Conservation (phyloP, 2,797 vertebrate genomes). For the Chrosomus eos region DNA sequence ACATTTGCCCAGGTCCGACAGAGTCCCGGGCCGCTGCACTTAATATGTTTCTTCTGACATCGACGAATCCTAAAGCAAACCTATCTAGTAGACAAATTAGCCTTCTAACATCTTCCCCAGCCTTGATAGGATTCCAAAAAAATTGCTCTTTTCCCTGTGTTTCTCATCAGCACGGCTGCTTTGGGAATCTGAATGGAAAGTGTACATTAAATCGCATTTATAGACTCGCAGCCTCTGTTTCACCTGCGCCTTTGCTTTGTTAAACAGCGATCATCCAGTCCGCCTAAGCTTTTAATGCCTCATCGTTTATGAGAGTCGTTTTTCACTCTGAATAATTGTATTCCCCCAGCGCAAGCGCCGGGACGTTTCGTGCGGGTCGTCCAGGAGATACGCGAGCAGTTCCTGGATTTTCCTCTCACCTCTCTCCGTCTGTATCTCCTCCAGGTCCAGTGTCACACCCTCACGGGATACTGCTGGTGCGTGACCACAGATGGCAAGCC, state of each 20-base stretch:
- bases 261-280: conserved; percentile 39
- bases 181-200: conserved; percentile 42
- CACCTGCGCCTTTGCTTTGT: conserved; percentile 40
- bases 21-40: not conserved
- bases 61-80: not conserved
- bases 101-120: conserved; percentile 6
- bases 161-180: conserved; percentile 35
- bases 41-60: conserved; percentile 47
- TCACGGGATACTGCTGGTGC: conserved; percentile 99
- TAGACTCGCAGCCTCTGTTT: conserved; percentile 35
- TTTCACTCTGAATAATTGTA: conserved; percentile 27
- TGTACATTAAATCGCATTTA: conserved; percentile 47
- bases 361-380: conserved; percentile 26
- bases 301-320: conserved; percentile 14
- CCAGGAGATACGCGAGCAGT: conserved; percentile 20
- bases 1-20: conserved; percentile 89
- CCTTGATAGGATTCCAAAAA: conserved; percentile 39
- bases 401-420: conserved; percentile 27
- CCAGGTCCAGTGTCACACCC: conserved; percentile 98
- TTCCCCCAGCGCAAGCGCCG: conserved; percentile 19
- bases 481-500: conserved; percentile 95
- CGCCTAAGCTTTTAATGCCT: conserved; percentile 36
- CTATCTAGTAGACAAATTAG: conserved; percentile 19
- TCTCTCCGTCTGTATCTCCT: conserved; percentile 42
- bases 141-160: conserved; percentile 25